These are phyloP conservation scores for Parnassius orleans DNA, from an alignment of 2,888 invertebrate species.

Conservation along the genomic window DNA sequence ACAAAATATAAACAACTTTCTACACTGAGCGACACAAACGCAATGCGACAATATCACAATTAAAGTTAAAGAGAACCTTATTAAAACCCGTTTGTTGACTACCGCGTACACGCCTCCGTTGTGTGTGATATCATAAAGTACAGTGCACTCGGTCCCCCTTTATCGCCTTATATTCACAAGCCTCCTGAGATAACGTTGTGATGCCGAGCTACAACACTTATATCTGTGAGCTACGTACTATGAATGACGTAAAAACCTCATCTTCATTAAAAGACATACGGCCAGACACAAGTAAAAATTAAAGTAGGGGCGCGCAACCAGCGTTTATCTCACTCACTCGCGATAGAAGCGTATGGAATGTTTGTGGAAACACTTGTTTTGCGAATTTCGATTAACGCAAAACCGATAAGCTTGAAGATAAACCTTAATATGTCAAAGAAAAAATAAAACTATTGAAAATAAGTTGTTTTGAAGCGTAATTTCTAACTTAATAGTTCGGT, in stretches of 20 bases:
- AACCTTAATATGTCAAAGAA: background rate
- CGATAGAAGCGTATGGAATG: constrained; percentile 76
- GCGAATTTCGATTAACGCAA: constrained; percentile 73
- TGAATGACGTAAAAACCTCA: constrained; percentile 70
- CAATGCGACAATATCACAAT: constrained; percentile 44
- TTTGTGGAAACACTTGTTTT: constrained; percentile 77
- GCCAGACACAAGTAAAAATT: constrained; percentile 60
- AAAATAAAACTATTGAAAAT: constrained; percentile 35
- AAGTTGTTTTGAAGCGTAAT: constrained; percentile 38
- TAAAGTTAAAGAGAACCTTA: constrained; percentile 49
- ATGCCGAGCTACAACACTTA: constrained; percentile 73
- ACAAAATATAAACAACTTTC: constrained; percentile 36
- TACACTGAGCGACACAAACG: constrained; percentile 31
- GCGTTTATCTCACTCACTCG: constrained; percentile 64
- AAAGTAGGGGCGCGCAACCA: constrained; percentile 58
- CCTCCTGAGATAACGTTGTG: constrained; percentile 58
- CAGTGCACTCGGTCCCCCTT: constrained; percentile 55
- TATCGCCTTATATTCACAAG: constrained; percentile 75
- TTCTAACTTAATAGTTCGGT: constrained; percentile 5
- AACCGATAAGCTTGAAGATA: constrained; percentile 48
- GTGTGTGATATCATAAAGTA: constrained; percentile 68
- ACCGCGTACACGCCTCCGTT: constrained; percentile 69
- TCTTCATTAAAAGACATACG: constrained; percentile 63
- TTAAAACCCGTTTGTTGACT: constrained; percentile 42
- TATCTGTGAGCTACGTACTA: constrained; percentile 81